Evolutionary conservation across 2,888 invertebrate genomes (phyloP), one percentile per base, ranked within the genome.

Genomic region (Hemicrepidius hirtus): DNA sequence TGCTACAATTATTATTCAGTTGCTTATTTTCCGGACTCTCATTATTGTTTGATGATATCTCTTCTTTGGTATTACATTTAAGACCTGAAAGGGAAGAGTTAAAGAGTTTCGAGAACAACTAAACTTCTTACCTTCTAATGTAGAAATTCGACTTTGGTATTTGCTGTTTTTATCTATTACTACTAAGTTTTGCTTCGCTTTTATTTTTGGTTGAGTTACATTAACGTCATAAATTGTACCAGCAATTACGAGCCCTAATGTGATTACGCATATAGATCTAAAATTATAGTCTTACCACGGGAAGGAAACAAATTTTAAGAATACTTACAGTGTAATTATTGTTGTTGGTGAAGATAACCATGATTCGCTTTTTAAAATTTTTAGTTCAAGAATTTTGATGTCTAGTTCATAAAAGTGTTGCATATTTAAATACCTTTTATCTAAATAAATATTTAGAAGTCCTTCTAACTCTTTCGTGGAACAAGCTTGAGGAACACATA

Each of bases 401-500:
- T 85, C 80, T 7, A 84, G 78, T 0, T 84, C 78, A 71, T 85
- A 87, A 0, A 87, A 77, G 3, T 85, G 79, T 21, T 85, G 85
- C 7, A 85, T 67, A 3, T 83, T 77, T 6, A 88, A 80, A 13
- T 80, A 80, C 62, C 82, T 78, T 0, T 83, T 74, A 0, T 76
- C 72, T 32, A 88, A 83, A 73, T 87, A 84, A 9, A 70, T 72
- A 21, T 80, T 73, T 9, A 87, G 69, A 44, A 87, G 77, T 4
- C 74, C 7, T 0, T 75, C 65, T 12, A 88, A 46, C 16, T 88
- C 85, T 13, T 77, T 68, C 1, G 76, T 75, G 0, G 83, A 78
- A 68, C 88, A 88, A 0, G 85, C 83, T 3, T 82, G 80, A 0
- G 88, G 88, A 5, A 87, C 74, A 71, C 88, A 88, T 2, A 88